Evolutionary conservation across 2,113 vertebrate genomes (phyloP).

Genomic region (Petroica traversi): DNA sequence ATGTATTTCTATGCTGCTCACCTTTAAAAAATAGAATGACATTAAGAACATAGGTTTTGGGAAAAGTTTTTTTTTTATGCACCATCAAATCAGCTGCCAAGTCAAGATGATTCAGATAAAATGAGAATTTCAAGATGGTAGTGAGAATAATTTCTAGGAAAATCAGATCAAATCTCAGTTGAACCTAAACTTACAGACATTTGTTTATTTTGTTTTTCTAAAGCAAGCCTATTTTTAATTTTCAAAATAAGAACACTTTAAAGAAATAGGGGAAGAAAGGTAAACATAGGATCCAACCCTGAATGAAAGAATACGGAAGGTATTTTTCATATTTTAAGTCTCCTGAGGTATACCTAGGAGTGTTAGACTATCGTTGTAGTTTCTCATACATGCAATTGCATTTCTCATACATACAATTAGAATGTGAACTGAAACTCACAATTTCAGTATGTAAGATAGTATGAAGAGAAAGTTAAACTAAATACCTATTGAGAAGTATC

Average conservation of each 20-base stretch:
- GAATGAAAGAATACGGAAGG: background rate
- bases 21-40: background rate
- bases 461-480: background rate
- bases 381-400: background rate
- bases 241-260: background rate
- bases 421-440: background rate
- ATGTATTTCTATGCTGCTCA: background rate
- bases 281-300: background rate
- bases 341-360: background rate
- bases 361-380: background rate
- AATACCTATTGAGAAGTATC: background rate
- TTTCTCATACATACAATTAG: background rate
- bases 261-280: background rate
- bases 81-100: background rate
- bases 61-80: background rate
- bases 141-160: background rate
- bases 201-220: background rate
- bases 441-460: background rate
- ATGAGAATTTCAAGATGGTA: background rate
- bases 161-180: background rate
- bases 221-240: background rate
- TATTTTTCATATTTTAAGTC: background rate
- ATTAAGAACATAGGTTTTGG: background rate
- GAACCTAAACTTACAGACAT: background rate
- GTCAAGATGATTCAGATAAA: background rate